These are phyloP conservation scores for Odontomyia ornata DNA, from an alignment of 2,888 invertebrate genomes.

Conservation along the genomic window DNA sequence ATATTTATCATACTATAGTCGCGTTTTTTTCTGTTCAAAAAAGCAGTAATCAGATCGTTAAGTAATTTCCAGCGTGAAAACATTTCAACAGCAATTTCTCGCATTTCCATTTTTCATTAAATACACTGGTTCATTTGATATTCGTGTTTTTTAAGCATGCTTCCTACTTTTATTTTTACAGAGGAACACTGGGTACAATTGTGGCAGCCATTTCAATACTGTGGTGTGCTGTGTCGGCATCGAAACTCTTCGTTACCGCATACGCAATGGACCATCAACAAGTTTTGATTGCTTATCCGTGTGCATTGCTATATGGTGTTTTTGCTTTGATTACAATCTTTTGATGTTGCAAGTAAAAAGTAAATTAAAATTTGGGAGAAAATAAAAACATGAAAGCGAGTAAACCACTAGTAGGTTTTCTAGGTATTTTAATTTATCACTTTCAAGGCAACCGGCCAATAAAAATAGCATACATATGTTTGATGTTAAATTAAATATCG, in stretches of 20 bases:
- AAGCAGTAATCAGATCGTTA: constrained; percentile 33
- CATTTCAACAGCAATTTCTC: constrained; percentile 46
- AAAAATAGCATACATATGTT: not conserved
- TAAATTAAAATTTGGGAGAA: not conserved
- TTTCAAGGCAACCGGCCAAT: not conserved
- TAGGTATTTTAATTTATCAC: not conserved
- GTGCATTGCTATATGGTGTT: constrained; percentile 79
- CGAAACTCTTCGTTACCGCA: constrained; percentile 80
- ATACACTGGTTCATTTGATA: constrained; percentile 41
- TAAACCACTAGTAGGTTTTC: not conserved
- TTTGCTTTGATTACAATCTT: constrained; percentile 81
- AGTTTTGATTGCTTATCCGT: constrained; percentile 77
- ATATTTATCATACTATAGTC: not conserved
- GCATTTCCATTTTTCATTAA: constrained; percentile 44
- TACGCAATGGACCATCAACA: constrained; percentile 79
- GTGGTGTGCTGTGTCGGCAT: constrained; percentile 80
- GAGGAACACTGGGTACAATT: constrained; percentile 68
- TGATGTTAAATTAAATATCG: not conserved
- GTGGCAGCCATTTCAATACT: constrained; percentile 69
- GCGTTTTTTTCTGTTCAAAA: constrained; percentile 5
- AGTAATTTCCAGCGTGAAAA: constrained; percentile 34
- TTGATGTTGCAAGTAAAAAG: constrained; percentile 62
- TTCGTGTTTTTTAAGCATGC: constrained; percentile 47
- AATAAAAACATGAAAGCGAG: not conserved
- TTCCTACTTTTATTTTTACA: constrained; percentile 57